phyloP scores from a whole-genome alignment of 2,797 vertebrate genomes.

The Paramormyrops hopkinsi region DNA sequence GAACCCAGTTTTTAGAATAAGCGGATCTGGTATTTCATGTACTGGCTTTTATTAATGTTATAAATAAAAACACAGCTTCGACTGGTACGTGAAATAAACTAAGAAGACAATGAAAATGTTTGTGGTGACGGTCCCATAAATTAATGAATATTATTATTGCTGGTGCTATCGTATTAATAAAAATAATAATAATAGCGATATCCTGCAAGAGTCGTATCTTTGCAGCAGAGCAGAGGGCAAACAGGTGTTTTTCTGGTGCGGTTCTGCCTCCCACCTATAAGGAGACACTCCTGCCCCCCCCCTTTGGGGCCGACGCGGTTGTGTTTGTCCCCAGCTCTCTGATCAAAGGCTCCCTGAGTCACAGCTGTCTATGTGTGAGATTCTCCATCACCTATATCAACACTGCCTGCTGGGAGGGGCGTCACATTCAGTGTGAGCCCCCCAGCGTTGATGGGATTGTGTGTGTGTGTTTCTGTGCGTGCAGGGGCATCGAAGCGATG shows the following conservation, averaged over 20 bases:
- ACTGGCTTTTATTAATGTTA: neutral
- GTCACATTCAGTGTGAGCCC: conserved; percentile 33
- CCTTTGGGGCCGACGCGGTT: neutral
- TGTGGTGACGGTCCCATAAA: neutral
- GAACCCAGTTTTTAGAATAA: neutral
- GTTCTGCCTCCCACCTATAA: conserved; percentile 36
- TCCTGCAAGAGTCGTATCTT: neutral
- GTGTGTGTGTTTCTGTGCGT: neutral
- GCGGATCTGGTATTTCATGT: neutral
- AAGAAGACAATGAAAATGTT: neutral
- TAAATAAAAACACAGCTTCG: neutral
- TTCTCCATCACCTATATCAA: conserved; percentile 67
- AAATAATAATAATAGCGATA: neutral
- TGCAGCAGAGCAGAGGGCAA: conserved; percentile 27
- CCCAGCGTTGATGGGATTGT: conserved; percentile 35
- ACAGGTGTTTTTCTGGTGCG: conserved; percentile 55
- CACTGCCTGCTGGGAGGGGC: conserved; percentile 54
- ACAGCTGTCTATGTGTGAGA: conserved; percentile 64
- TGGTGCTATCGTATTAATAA: neutral
- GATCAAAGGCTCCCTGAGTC: conserved; percentile 66
- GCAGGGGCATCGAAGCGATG: neutral
- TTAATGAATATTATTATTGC: neutral
- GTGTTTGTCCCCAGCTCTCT: conserved; percentile 41
- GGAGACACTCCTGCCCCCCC: conserved; percentile 37
- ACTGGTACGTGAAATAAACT: neutral